These are phyloP conservation scores for Epirrita christyi DNA, from an alignment of 2,888 invertebrate genomes.

Conservation along the genomic window DNA sequence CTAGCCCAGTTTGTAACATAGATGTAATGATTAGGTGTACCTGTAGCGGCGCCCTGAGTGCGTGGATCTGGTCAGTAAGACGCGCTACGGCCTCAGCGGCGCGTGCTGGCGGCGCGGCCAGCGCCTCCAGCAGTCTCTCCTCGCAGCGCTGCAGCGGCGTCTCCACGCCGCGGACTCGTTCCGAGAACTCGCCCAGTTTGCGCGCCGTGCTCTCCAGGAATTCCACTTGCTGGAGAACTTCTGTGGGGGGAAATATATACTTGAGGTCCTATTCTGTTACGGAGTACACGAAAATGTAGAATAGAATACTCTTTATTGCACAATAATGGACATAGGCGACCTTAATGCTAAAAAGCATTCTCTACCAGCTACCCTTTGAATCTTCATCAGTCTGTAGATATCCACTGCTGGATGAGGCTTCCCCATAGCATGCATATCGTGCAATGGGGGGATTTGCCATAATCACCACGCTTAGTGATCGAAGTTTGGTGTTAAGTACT, in stretches of 20 bases:
- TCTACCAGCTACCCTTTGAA: no score
- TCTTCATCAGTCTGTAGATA: no score
- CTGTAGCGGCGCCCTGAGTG: slow-evolving; percentile 89
- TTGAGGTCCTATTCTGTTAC: background rate
- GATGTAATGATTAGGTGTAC: slow-evolving; percentile 30
- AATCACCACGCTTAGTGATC: no score
- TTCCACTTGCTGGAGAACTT: slow-evolving; percentile 90
- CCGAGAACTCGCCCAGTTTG: slow-evolving; percentile 93
- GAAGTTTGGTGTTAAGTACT: no score
- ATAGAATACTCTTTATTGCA: no score
- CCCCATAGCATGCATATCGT: no score
- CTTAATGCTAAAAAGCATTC: no score
- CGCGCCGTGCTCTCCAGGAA: slow-evolving; percentile 93
- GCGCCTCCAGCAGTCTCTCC: slow-evolving; percentile 87
- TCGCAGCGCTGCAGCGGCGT: slow-evolving; percentile 94
- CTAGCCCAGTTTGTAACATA: no score
- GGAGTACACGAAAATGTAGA: no score
- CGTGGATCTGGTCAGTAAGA: slow-evolving; percentile 92
- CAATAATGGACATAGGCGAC: no score
- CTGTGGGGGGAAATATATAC: slow-evolving; percentile 54
- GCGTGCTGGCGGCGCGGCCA: slow-evolving; percentile 88
- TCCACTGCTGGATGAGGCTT: no score
- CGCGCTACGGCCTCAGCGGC: slow-evolving; percentile 95
- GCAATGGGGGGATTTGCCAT: no score
- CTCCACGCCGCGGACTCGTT: slow-evolving; percentile 93